Base-by-base conservation (phyloP, 2,113 vertebrate genomes). In the Dasypus novemcinctus region DNA sequence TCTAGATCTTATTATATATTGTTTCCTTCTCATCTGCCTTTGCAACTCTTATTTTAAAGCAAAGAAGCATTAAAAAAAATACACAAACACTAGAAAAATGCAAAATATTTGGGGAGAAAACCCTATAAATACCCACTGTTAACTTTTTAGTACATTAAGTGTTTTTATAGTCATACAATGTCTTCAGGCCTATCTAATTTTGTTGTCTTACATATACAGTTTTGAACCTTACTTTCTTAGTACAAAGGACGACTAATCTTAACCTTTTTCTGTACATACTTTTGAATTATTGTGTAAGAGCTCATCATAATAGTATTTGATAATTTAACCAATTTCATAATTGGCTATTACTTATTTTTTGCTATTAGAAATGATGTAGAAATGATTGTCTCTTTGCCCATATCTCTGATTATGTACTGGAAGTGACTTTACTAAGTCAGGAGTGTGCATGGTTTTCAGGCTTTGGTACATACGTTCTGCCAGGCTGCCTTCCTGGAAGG, bases 271-370 rank as follows among this genome's bases (percentile, higher is more conserved):
- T 81, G 38, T 29, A 92, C n/a, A 90, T 63, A 81, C 31, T 87
- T 97, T 43, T 54, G 10, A 74, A 54, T 92, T 89, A 74, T 25
- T 90, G 14, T 63, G 9, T 49, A 74, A 78, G 52, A 83, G 57
- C 17, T 18, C 4, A 61, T 87, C n/a, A 4, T 43, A 76, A 41
- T 25, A 86, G 25, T 63, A 4, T 64, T 90, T 91, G 75, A 63
- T 72, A 38, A 74, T 25, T 74, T 94, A 80, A 69, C 59, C 33
- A 69, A 1, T 61, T 88, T 79, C 10, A 7, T 82, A 57, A 4
- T 25, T 88, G 82, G 18, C 13, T 71, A 13, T 72, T 59, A 85
- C 81, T 94, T 83, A 38, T 36, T 91, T 94, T 91, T 90, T 90
- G 59, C 59, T 33, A 57, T 49, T 90, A 29, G 79, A 83, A 83